Evolutionary conservation across 2,113 vertebrate species (phyloP).

Genomic region (Sturnira hondurensis): DNA sequence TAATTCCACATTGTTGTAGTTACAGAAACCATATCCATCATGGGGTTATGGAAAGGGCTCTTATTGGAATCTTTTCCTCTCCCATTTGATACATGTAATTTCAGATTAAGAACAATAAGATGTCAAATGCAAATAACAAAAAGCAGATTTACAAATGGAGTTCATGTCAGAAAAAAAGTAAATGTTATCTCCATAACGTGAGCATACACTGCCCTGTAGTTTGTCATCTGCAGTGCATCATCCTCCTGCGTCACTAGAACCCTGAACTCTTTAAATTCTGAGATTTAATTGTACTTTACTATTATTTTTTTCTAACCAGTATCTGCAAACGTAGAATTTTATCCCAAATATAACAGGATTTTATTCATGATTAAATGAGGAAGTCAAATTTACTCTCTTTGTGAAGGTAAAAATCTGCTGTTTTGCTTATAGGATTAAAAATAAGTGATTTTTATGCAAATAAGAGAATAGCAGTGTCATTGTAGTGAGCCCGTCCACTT

Average conservation of each 20-base stretch:
- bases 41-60: background rate
- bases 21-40: background rate
- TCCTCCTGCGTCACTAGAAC: background rate
- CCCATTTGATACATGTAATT: background rate
- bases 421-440: constrained; percentile 6
- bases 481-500: background rate
- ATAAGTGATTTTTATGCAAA: background rate
- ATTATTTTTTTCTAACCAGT: background rate
- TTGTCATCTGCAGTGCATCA: background rate
- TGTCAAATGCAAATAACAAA: background rate
- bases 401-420: background rate
- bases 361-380: constrained; percentile 16
- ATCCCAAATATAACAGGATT: background rate
- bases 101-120: background rate
- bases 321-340: constrained; percentile 3
- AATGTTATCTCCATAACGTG: background rate
- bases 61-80: background rate
- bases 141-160: background rate
- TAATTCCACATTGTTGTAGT: background rate
- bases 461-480: background rate
- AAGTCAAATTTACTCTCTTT: background rate
- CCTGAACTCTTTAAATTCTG: background rate
- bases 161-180: background rate
- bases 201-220: background rate
- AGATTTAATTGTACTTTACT: background rate